A percentile compares a stretch with the other conserved stretches of the same genome.
Conservation (phyloP, 2,888 invertebrate genomes). For the Epirrhoe alternata region DNA sequence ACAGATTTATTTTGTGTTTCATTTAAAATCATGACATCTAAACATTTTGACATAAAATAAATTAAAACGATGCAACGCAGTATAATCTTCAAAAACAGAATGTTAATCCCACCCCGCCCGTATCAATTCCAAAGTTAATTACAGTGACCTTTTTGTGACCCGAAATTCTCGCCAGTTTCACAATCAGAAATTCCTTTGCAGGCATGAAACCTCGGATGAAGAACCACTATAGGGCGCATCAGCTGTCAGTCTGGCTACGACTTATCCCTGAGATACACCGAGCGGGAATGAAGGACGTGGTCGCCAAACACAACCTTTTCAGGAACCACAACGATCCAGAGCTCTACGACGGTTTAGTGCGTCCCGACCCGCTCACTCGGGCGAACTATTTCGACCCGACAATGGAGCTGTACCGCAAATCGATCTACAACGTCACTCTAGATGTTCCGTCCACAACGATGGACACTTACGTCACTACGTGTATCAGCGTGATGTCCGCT, state of each 20-base stretch:
- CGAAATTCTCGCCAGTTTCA: slow-evolving; percentile 53
- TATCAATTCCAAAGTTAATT: slow-evolving; percentile 63
- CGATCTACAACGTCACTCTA: slow-evolving; percentile 84
- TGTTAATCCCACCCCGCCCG: slow-evolving; percentile 46
- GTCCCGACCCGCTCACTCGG: slow-evolving; percentile 91
- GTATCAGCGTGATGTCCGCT: slow-evolving; percentile 89
- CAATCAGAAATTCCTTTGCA: slow-evolving; percentile 79
- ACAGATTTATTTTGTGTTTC: not conserved
- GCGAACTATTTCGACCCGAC: slow-evolving; percentile 87
- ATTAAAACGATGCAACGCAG: slow-evolving; percentile 7
- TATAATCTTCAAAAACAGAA: slow-evolving; percentile 49
- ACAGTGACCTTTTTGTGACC: slow-evolving; percentile 53
- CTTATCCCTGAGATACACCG: slow-evolving; percentile 96
- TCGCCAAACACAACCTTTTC: slow-evolving; percentile 95
- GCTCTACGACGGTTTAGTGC: slow-evolving; percentile 94
- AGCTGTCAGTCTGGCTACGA: slow-evolving; percentile 97
- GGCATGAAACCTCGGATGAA: slow-evolving; percentile 97
- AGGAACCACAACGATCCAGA: slow-evolving; percentile 95
- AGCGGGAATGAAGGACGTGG: slow-evolving; percentile 95
- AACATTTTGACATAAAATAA: not conserved
- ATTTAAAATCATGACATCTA: not conserved
- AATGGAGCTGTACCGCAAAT: slow-evolving; percentile 86
- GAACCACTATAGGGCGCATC: slow-evolving; percentile 98
- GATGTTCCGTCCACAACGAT: slow-evolving; percentile 83
- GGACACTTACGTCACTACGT: slow-evolving; percentile 88